These are phyloP conservation scores for Aurelia aurita complex sp. Pacific DNA, from an alignment of 30 jellyfish, hydroid and myxozoan species.

Conservation along the genomic window DNA sequence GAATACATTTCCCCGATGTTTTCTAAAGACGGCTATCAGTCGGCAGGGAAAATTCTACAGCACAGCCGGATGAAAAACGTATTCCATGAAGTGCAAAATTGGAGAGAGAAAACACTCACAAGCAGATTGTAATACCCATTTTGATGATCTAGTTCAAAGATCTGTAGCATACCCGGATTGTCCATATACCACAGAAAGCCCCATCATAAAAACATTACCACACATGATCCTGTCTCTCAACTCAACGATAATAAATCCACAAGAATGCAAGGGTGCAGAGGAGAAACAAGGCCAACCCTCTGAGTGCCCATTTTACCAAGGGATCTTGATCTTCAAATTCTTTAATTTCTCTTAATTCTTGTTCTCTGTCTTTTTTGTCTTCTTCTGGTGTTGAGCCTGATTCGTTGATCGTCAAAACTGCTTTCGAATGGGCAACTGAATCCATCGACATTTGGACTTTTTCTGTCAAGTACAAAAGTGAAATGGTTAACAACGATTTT, in stretches of 20 bases:
- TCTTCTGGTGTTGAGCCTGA: constrained; percentile 23
- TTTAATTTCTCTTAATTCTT: constrained; percentile 68
- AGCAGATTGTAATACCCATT: too few relatives aligned
- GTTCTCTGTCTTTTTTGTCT: constrained; percentile 38
- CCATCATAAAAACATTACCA: too few relatives aligned
- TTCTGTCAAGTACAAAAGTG: background rate
- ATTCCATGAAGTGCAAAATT: too few relatives aligned
- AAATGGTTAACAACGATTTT: background rate
- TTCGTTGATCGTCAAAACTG: constrained; percentile 46
- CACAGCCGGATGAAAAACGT: too few relatives aligned
- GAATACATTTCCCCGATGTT: too few relatives aligned
- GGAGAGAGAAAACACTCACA: too few relatives aligned
- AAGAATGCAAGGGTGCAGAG: constrained; percentile 62
- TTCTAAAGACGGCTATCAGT: too few relatives aligned
- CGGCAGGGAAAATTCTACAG: too few relatives aligned
- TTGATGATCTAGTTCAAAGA: too few relatives aligned
- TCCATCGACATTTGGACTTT: constrained; percentile 45
- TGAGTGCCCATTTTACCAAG: constrained; percentile 63
- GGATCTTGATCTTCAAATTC: constrained; percentile 71
- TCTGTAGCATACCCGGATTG: too few relatives aligned
- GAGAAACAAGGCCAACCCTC: constrained; percentile 52
- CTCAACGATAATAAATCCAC: constrained; percentile 86
- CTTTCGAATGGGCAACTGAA: constrained; percentile 56
- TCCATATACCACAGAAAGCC: too few relatives aligned
- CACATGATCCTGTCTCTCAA: too few relatives aligned